Percentiles rank a stretch among this genome's conserved stretches.
phyloP scores from a whole-genome alignment of 2,797 vertebrate species.

The Sebastes wilsoni region DNA sequence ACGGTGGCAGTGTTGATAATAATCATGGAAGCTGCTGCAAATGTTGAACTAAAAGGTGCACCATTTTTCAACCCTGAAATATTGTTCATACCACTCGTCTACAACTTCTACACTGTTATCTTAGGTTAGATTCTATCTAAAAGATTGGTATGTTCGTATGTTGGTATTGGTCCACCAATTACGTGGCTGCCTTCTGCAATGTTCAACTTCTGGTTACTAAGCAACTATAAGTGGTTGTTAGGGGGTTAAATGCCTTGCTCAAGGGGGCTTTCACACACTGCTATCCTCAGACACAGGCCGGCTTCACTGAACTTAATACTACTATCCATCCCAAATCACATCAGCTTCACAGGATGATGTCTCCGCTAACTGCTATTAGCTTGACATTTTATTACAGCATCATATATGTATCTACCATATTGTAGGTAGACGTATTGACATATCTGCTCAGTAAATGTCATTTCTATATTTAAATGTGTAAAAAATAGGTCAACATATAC shows the following conservation, averaged over 20 bases:
- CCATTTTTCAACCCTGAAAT: not conserved
- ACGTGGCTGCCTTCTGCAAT: too few relatives aligned
- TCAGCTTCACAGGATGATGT: too few relatives aligned
- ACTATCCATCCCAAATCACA: not conserved
- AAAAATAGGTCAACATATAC: not conserved
- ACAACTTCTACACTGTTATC: not conserved
- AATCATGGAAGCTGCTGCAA: not conserved
- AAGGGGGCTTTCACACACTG: not conserved
- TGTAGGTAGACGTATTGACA: not conserved
- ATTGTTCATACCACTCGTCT: not conserved
- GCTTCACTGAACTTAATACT: not conserved
- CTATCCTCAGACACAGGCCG: not conserved
- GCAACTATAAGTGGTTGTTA: not conserved
- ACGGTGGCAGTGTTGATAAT: not conserved
- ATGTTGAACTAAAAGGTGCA: not conserved
- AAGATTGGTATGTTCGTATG: too few relatives aligned
- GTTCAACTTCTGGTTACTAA: not conserved
- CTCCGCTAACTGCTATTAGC: not conserved
- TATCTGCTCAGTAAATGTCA: not conserved
- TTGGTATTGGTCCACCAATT: not conserved
- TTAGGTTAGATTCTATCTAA: not conserved
- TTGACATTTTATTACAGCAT: not conserved
- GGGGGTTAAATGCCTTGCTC: not conserved
- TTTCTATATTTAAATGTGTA: constrained; percentile 1
- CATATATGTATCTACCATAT: not conserved